Percentiles rank a stretch among this genome's conserved stretches.
Conservation (phyloP, 2,888 invertebrate genomes). For the Caenorhabditis panamensis region DNA sequence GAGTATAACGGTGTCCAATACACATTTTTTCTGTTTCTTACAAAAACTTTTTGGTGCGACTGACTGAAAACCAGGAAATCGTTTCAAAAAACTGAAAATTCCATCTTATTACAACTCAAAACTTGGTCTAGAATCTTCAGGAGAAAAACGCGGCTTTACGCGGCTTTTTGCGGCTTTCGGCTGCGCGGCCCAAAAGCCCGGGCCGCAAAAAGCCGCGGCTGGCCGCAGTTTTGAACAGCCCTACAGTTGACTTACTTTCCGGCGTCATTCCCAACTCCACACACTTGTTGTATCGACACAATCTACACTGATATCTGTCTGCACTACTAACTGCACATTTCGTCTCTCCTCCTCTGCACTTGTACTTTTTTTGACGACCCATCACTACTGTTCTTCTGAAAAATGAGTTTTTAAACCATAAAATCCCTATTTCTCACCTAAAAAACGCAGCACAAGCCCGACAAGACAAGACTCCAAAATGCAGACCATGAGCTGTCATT, state of each 20-base stretch:
- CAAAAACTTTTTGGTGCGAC: too few species aligned
- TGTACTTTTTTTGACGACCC: conserved; percentile 50
- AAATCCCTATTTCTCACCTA: conserved; percentile 6
- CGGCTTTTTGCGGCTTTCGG: too few species aligned
- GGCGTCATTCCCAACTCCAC: conserved; percentile 62
- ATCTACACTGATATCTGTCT: conserved; percentile 59
- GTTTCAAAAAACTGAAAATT: too few species aligned
- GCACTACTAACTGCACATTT: conserved; percentile 49
- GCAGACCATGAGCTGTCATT: conserved; percentile 33
- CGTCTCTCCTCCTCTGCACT: conserved; percentile 54
- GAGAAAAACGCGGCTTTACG: too few species aligned
- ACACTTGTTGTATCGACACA: conserved; percentile 65
- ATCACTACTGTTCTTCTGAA: conserved; percentile 64
- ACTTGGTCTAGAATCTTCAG: too few species aligned
- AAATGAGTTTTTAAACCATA: too few species aligned
- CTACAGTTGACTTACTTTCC: conserved; percentile 41
- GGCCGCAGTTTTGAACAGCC: not conserved
- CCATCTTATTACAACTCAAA: too few species aligned
- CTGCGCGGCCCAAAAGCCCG: too few species aligned
- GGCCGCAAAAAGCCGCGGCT: too few species aligned
- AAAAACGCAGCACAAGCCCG: conserved; percentile 56
- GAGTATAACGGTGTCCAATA: too few species aligned
- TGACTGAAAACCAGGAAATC: too few species aligned
- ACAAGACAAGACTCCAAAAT: conserved; percentile 52
- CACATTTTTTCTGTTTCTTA: too few species aligned